Base-by-base conservation (phyloP, 2,888 invertebrate genomes). In the Fragum fragum region DNA sequence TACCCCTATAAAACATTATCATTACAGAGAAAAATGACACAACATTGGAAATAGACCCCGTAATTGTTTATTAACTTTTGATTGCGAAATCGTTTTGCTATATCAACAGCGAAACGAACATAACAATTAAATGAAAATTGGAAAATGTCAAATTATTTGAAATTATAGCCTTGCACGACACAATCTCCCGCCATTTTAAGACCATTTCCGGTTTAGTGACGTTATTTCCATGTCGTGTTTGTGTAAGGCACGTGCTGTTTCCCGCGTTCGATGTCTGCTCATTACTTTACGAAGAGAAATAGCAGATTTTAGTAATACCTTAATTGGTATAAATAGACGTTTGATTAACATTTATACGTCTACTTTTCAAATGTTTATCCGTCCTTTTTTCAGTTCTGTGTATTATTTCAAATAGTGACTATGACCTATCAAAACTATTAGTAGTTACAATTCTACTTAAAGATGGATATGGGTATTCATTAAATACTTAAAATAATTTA, bases 321-420 rank as follows among this genome's bases (percentile, higher is more conserved):
- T 79, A 86, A 83, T 86, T 76, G 73, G 75, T 42, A 57, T n/a
- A 83, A 72, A 86, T 76, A 68, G 63, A 71, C 75, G 76, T 80
- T 86, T 83, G 78, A 80, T 86, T 78, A 76, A 79, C 76, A 71
- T 76, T 66, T 42, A 66, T 42, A 66, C 11, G 66, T 18, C 42
- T 21, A 9, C 2, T 47, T 47, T 16, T n/a, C 47, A 47, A 47
- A n/a, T n/a, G n/a, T n/a, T n/a, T n/a, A n/a, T n/a, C n/a, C n/a
- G n/a, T n/a, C n/a, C n/a, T n/a, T n/a, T n/a, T n/a, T n/a, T n/a
- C n/a, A n/a, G n/a, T n/a, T n/a, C n/a, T n/a, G n/a, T n/a, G n/a
- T n/a, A n/a, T n/a, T n/a, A n/a, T n/a, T n/a, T n/a, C n/a, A n/a
- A n/a, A n/a, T n/a, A n/a, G n/a, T n/a, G n/a, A n/a, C n/a, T n/a